Percentiles rank a stretch among this genome's conserved stretches.
These are phyloP conservation scores for Diarsia dahlii DNA, from an alignment of 2,888 invertebrate species.

Conservation along the genomic window DNA sequence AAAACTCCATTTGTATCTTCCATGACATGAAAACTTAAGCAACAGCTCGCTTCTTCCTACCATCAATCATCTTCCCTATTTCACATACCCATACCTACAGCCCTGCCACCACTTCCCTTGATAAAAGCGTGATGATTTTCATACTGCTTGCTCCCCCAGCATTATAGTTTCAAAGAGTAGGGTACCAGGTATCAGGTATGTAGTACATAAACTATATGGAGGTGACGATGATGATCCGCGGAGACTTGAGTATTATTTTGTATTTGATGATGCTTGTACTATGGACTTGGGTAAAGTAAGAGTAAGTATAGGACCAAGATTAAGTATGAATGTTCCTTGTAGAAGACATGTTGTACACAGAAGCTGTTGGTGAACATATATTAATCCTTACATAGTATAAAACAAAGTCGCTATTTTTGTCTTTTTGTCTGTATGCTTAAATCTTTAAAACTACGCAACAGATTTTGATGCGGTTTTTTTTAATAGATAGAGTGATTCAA, in stretches of 20 bases:
- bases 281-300: conserved; percentile 54
- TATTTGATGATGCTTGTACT: conserved; percentile 67
- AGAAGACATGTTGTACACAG: too few relatives aligned
- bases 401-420: too few relatives aligned
- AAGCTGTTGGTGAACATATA: too few relatives aligned
- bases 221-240: conserved; percentile 79
- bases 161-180: conserved; percentile 72
- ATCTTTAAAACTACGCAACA: too few relatives aligned
- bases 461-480: too few relatives aligned
- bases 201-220: conserved; percentile 66
- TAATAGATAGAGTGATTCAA: too few relatives aligned
- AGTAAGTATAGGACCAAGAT: neutral
- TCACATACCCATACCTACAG: conserved; percentile 24
- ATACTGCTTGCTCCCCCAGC: conserved; percentile 72
- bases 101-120: conserved; percentile 59
- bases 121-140: conserved; percentile 80
- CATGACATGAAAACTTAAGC: conserved; percentile 13
- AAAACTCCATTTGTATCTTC: neutral
- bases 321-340: too few relatives aligned
- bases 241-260: conserved; percentile 76
- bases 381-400: too few relatives aligned
- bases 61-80: conserved; percentile 47
- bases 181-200: conserved; percentile 66
- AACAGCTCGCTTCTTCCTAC: conserved; percentile 14
- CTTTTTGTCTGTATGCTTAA: too few relatives aligned